A percentile compares a stretch with the other conserved stretches of the same genome.
phyloP scores from a whole-genome alignment of 2,888 invertebrate genomes.

The Ichneumoninae sp. region DNA sequence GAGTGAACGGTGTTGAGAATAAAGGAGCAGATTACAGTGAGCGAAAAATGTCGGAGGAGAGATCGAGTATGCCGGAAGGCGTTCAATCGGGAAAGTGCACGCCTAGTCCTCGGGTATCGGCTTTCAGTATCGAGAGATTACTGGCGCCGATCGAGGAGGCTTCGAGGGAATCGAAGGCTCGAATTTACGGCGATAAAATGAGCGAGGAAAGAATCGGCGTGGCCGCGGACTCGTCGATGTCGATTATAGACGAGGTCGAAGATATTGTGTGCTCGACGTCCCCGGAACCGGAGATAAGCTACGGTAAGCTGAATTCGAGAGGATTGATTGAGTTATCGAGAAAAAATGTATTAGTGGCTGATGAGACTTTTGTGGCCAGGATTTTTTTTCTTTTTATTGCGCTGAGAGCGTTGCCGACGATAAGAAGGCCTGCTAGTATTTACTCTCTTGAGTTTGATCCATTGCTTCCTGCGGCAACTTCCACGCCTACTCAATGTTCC shows the following conservation, averaged over 20 bases:
- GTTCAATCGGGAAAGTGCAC: conserved; percentile 63
- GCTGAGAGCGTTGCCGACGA: neutral
- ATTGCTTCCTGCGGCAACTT: conserved; percentile 81
- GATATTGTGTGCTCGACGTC: conserved; percentile 78
- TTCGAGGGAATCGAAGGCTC: conserved; percentile 59
- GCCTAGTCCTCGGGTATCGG: conserved; percentile 72
- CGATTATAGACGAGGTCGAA: conserved; percentile 77
- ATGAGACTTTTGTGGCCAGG: no score
- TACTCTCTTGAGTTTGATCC: conserved; percentile 79
- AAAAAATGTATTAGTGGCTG: no score
- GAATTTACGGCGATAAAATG: conserved; percentile 52
- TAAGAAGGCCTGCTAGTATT: conserved; percentile 27
- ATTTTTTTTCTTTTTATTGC: neutral
- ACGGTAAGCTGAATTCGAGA: conserved; percentile 74
- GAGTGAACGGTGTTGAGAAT: neutral
- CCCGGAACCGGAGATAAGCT: conserved; percentile 79
- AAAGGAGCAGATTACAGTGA: neutral
- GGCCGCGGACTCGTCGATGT: conserved; percentile 79
- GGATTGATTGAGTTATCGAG: conserved; percentile 22
- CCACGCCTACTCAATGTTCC: conserved; percentile 82
- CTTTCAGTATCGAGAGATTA: conserved; percentile 81
- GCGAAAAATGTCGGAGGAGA: conserved; percentile 73
- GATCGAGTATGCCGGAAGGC: conserved; percentile 53
- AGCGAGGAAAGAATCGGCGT: conserved; percentile 73
- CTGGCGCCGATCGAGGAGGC: conserved; percentile 76